Percentiles rank a stretch among this genome's conserved stretches.
Evolutionary conservation across 2,888 invertebrate species (phyloP).

Genomic region (Bellardia bayeri): DNA sequence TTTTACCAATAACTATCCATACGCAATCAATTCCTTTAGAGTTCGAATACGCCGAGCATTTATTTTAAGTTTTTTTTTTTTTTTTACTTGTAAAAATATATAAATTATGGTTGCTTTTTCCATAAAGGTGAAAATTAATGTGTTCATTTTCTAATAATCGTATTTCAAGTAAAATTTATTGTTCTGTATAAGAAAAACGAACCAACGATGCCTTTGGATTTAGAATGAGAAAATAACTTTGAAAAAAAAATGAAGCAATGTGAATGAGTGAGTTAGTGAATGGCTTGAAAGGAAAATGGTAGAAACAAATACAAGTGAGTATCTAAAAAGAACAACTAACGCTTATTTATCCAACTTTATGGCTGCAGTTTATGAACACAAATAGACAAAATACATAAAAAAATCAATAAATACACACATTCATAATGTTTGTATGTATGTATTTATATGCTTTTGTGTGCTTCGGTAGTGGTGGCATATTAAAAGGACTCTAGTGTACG

Average conservation of each 20-base stretch:
- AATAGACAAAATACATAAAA: constrained; percentile 42
- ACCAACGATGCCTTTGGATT: constrained; percentile 44
- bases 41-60: constrained; percentile 16
- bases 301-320: constrained; percentile 24
- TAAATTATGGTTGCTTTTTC: constrained; percentile 65
- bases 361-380: constrained; percentile 62
- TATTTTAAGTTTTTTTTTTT: not conserved
- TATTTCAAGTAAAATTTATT: constrained; percentile 68
- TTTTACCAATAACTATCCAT: constrained; percentile 27
- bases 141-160: constrained; percentile 68
- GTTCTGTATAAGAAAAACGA: constrained; percentile 33
- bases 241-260: not conserved
- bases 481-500: constrained; percentile 51
- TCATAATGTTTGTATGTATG: constrained; percentile 16
- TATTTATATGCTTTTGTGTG: constrained; percentile 14
- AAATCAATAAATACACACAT: not conserved
- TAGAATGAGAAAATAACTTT: constrained; percentile 23
- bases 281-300: constrained; percentile 31
- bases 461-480: constrained; percentile 28
- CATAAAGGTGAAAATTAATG: constrained; percentile 69
- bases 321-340: constrained; percentile 18
- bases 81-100: constrained; percentile 35
- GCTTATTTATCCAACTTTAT: constrained; percentile 50
- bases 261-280: constrained; percentile 35
- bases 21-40: constrained; percentile 38